Percentiles rank a stretch among this genome's conserved stretches.
Evolutionary conservation across 23 tunicate genomes (phyloP).

Genomic region (Styela plicata): DNA sequence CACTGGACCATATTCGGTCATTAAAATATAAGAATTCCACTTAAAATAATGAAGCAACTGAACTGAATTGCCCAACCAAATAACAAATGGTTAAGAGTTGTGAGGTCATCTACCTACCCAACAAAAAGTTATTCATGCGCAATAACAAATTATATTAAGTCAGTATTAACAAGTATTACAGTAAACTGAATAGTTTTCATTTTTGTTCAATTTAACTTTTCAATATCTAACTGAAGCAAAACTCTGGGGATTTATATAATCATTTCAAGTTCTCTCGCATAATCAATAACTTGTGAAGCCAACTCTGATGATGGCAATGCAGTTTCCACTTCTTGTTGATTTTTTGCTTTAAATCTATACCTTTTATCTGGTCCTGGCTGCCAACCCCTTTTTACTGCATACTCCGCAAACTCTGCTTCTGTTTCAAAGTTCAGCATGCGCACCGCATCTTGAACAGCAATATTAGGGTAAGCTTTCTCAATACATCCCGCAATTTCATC

Average conservation of each 20-base stretch:
- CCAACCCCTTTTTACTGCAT: conserved; percentile 61
- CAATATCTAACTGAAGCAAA: too few species aligned
- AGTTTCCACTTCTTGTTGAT: conserved; percentile 41
- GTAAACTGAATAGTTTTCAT: too few species aligned
- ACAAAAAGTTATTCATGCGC: too few species aligned
- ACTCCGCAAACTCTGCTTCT: conserved; percentile 40
- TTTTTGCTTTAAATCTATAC: conserved; percentile 47
- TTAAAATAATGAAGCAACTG: too few species aligned
- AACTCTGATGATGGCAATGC: conserved; percentile 67
- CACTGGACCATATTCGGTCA: too few species aligned
- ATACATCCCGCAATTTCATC: conserved; percentile 97
- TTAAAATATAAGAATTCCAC: too few species aligned
- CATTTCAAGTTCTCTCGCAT: conserved; percentile 98
- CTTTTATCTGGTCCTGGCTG: conserved; percentile 33
- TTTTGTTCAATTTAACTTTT: too few species aligned
- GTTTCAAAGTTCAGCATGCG: conserved; percentile 81
- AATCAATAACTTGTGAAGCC: conserved; percentile 80
- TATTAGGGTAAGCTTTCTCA: conserved; percentile 87
- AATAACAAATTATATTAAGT: too few species aligned
- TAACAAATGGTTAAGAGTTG: too few species aligned
- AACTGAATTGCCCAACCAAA: too few species aligned
- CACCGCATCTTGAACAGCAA: conserved; percentile 58
- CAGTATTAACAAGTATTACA: too few species aligned
- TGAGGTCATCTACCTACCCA: too few species aligned
- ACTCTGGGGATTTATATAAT: conserved; percentile 44